phyloP scores from a whole-genome alignment of 1,140 invertebrate genomes.

The Macrobrachium nipponense region DNA sequence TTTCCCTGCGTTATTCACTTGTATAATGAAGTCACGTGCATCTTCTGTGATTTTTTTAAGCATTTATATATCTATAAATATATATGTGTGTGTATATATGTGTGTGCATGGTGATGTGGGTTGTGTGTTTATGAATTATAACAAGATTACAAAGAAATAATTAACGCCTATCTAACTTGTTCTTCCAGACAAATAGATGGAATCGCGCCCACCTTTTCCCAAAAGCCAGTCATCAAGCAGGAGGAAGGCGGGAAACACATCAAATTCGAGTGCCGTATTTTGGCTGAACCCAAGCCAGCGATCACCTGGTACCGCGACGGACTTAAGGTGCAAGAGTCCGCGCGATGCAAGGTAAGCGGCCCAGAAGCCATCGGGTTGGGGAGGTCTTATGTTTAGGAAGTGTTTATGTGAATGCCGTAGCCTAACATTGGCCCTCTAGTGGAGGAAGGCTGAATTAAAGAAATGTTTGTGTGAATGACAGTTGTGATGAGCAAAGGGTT shows the following conservation, averaged over 20 bases:
- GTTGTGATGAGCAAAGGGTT: too few relatives aligned
- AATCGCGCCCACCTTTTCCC: conserved; percentile 95
- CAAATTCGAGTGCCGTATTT: conserved; percentile 95
- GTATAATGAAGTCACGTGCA: too few relatives aligned
- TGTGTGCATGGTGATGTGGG: not conserved
- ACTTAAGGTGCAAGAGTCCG: conserved; percentile 78
- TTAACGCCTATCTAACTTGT: not conserved
- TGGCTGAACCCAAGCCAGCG: conserved; percentile 90
- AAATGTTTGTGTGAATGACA: too few relatives aligned
- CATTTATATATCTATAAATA: conserved; percentile 5
- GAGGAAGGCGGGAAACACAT: conserved; percentile 96
- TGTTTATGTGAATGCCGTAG: not conserved
- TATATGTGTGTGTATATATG: not conserved
- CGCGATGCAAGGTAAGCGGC: conserved; percentile 82
- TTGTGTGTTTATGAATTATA: too few relatives aligned
- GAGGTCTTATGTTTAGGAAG: too few relatives aligned
- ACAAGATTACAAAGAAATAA: not conserved
- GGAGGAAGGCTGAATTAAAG: too few relatives aligned
- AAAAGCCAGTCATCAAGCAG: conserved; percentile 96
- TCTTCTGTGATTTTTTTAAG: too few relatives aligned
- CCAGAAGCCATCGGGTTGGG: too few relatives aligned
- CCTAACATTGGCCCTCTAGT: too few relatives aligned
- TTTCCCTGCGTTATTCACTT: too few relatives aligned
- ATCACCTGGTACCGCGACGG: conserved; percentile 94
- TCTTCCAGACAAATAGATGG: conserved; percentile 91